These are phyloP conservation scores for Drosophila mulleri DNA, from an alignment of 2,888 invertebrate genomes.

Conservation along the genomic window DNA sequence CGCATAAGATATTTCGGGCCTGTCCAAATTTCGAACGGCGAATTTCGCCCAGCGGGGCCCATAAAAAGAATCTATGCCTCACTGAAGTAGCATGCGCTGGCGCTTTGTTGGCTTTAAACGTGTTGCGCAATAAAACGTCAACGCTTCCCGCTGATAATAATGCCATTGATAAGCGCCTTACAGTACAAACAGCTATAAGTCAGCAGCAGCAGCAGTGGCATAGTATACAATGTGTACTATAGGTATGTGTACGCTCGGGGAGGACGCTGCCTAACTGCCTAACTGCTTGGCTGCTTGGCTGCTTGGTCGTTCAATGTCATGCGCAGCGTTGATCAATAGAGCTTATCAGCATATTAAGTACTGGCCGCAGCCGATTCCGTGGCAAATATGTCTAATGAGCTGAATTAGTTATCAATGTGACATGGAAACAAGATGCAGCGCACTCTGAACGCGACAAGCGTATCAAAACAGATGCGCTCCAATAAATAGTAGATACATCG, in stretches of 20 bases:
- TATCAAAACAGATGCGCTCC: slow-evolving; percentile 54
- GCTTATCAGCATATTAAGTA: slow-evolving; percentile 47
- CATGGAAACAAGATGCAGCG: slow-evolving; percentile 47
- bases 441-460: slow-evolving; percentile 34
- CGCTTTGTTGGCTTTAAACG: slow-evolving; percentile 28
- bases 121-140: slow-evolving; percentile 65
- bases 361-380: not conserved
- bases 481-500: slow-evolving; percentile 37
- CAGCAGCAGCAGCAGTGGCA: not conserved
- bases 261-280: not conserved
- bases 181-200: slow-evolving; percentile 3
- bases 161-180: slow-evolving; percentile 48
- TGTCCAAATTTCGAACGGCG: not conserved
- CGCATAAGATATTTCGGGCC: not conserved
- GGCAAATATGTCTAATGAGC: slow-evolving; percentile 41
- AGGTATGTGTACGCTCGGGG: not conserved
- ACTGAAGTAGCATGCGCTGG: slow-evolving; percentile 48
- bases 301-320: slow-evolving; percentile 30
- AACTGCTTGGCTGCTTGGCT: not conserved
- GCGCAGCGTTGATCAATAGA: slow-evolving; percentile 46
- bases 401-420: slow-evolving; percentile 54
- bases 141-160: slow-evolving; percentile 60
- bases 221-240: not conserved
- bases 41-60: slow-evolving; percentile 17
- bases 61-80: slow-evolving; percentile 35